Percentiles rank a stretch among this genome's conserved stretches.
Evolutionary conservation across 2,797 vertebrate genomes (phyloP).

Genomic region (Gambelia wislizenii): DNA sequence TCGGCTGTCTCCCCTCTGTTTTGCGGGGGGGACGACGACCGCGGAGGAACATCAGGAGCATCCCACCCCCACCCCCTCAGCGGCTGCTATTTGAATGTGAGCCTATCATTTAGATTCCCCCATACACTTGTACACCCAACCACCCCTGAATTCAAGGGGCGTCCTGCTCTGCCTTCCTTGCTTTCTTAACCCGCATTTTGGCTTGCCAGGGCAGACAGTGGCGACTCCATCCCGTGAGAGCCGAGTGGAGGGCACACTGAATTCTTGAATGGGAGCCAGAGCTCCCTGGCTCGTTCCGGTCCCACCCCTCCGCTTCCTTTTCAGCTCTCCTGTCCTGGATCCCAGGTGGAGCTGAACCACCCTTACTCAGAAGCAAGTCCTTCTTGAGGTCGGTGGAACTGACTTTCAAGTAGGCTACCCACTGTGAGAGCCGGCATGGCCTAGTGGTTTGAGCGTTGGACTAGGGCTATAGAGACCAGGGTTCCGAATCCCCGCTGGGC

Average conservation of each 20-base stretch:
- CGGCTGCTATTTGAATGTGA: constrained; percentile 13
- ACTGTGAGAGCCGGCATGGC: background rate
- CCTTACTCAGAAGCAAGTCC: background rate
- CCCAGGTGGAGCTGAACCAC: too few relatives aligned
- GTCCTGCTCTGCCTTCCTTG: too few relatives aligned
- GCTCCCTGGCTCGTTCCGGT: background rate
- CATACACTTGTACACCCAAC: background rate
- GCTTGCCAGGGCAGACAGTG: background rate
- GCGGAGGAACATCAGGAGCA: constrained; percentile 36
- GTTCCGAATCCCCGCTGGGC: too few relatives aligned
- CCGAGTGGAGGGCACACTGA: too few relatives aligned
- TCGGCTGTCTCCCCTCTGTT: constrained; percentile 48
- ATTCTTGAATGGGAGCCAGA: too few relatives aligned
- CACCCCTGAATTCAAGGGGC: too few relatives aligned
- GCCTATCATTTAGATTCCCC: background rate
- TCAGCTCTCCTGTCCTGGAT: background rate
- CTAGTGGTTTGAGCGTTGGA: background rate
- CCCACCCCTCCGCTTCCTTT: background rate
- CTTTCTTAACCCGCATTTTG: background rate
- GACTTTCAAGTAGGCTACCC: background rate
- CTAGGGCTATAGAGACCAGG: background rate
- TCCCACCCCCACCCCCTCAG: constrained; percentile 24
- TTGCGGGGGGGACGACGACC: constrained; percentile 30
- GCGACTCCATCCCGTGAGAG: background rate
- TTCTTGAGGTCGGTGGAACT: background rate